Base-by-base conservation (phyloP, 2,797 vertebrate species). In the Numenius phaeopus region DNA sequence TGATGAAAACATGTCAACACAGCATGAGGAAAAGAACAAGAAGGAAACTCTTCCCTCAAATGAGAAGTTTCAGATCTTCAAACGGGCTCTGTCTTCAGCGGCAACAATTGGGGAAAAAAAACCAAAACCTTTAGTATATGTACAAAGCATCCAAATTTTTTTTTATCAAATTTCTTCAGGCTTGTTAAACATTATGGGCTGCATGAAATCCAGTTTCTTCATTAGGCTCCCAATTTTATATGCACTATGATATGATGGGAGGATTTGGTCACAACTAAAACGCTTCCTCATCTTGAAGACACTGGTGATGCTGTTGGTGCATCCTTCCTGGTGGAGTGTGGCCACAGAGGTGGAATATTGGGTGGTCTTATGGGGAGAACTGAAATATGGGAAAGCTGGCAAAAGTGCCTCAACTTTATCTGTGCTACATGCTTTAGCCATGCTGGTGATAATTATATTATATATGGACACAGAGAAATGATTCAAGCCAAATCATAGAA, bases 1-100 rank as follows among this genome's bases (percentile, higher is more conserved):
- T 93, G 94, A 96, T 96, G 95, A 94, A 96, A 97, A 97, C 77
- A 37, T 47, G 88, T 83, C 96, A 97, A 18, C 96, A 44, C 95
- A 98, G 96, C 92, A 20, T 77, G 97, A 92, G 69, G 34, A 59
- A 57, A 49, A 70, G 79, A 94, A 91, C 91, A 95, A 95, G 90
- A 10, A 29, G 92, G 79, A 13, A 82, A 90, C 80, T 90, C 95
- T 27, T 77, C 62, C 80, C 69, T 95, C 84, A 23, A 92, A 97
- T 66, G 55, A 54, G 58, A 88, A 97, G 52, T 96, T 96, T 93
- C 90, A 95, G 87, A 93, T 96, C 96, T 97, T 97, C 91, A 96
- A 92, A 94, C 47, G 5, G 0, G 0, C 50, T 42, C 37, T 12
- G 34, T 27, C 83, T 90, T 92, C 78, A n/a, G 82, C 29, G 59